Conservation (phyloP, 2,113 vertebrate genomes). For the Promerops cafer region DNA sequence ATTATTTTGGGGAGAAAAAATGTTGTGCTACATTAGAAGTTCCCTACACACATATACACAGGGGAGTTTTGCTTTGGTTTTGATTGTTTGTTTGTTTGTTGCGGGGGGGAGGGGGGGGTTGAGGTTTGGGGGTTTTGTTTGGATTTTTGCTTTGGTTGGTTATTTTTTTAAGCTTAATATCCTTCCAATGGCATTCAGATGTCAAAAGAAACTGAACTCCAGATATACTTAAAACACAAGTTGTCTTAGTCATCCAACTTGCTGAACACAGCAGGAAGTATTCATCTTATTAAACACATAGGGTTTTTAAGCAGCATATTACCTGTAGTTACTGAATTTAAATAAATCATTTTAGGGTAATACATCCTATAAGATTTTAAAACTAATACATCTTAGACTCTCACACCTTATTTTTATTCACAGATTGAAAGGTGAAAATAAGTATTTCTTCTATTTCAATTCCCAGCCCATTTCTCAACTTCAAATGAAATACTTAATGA, state of each 20-base stretch:
- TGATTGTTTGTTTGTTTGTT: not conserved
- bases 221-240: not conserved
- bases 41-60: not conserved
- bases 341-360: constrained; percentile 46
- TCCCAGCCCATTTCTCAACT: constrained; percentile 48
- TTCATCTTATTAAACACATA: not conserved
- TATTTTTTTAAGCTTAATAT: not conserved
- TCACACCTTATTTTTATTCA: constrained; percentile 32
- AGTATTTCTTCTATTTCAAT: constrained; percentile 43
- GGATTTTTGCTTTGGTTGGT: not conserved
- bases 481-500: constrained; percentile 48
- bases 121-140: too few species aligned
- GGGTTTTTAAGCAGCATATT: not conserved
- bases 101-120: too few species aligned
- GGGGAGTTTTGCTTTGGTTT: not conserved
- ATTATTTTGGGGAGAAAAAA: too few species aligned
- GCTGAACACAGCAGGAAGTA: not conserved
- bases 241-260: not conserved
- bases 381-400: constrained; percentile 42
- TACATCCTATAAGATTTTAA: constrained; percentile 32
- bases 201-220: not conserved
- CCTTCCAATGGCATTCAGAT: not conserved
- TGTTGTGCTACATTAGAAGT: not conserved
- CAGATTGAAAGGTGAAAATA: constrained; percentile 43
- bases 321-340: constrained; percentile 31